Conservation (phyloP, 2,888 invertebrate genomes). For the Sphinx pinastri region DNA sequence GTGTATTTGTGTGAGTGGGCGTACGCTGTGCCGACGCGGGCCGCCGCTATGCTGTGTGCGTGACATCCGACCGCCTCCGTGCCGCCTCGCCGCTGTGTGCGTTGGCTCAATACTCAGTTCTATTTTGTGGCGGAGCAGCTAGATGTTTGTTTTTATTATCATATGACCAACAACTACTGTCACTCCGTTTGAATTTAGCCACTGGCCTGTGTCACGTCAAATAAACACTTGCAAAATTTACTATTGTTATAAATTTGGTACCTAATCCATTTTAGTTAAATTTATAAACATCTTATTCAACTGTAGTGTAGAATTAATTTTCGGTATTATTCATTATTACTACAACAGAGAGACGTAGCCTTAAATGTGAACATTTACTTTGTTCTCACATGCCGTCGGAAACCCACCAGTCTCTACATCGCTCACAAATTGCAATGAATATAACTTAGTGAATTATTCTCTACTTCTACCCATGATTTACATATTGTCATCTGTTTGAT, state of each 20-base stretch:
- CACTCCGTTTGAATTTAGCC: conserved; percentile 51
- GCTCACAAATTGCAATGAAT: neutral
- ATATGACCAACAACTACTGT: conserved; percentile 74
- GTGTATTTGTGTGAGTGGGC: conserved; percentile 62
- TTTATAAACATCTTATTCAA: neutral
- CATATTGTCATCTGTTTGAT: neutral
- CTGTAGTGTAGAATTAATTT: neutral
- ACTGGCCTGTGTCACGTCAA: conserved; percentile 30
- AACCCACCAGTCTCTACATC: neutral
- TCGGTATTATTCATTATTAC: neutral
- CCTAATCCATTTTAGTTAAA: too few relatives aligned
- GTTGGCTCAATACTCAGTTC: conserved; percentile 82
- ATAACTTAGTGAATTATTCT: neutral
- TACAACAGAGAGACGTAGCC: neutral
- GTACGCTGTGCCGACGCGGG: conserved; percentile 45
- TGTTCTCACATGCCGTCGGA: conserved; percentile 21
- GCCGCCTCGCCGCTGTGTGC: conserved; percentile 55
- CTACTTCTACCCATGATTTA: neutral
- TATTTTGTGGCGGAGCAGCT: conserved; percentile 79
- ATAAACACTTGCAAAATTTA: conserved; percentile 19
- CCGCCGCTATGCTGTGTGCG: conserved; percentile 59
- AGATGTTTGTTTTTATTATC: conserved; percentile 84
- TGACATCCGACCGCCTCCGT: conserved; percentile 73
- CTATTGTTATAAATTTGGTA: neutral
- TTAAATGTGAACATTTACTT: neutral